phyloP scores from a whole-genome alignment of 92 coral and sea anemone species.

The Zoanthus gigantus region DNA sequence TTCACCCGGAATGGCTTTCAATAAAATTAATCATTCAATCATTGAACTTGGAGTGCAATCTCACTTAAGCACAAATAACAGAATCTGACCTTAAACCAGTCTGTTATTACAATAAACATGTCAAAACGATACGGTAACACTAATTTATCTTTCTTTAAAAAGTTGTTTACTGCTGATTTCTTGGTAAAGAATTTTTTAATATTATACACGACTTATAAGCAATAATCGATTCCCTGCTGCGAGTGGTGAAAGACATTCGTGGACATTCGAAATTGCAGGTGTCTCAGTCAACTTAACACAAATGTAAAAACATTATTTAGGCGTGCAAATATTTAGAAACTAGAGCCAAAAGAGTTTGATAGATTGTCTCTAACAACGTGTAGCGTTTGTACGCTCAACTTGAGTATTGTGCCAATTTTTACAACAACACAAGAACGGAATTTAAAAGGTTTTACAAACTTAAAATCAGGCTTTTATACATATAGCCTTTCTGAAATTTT shows the following conservation, averaged over 20 bases:
- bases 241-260: conserved; percentile 7
- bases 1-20: neutral
- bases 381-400: neutral
- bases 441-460: conserved; percentile 13
- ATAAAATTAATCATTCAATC: neutral
- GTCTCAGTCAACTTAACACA: neutral
- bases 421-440: neutral
- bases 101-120: neutral
- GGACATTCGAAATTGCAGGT: conserved; percentile 20
- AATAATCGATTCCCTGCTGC: conserved; percentile 25
- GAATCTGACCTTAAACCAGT: neutral
- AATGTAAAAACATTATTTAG: neutral
- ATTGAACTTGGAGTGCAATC: neutral
- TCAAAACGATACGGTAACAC: neutral
- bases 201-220: neutral
- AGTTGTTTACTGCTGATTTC: conserved; percentile 21
- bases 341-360: neutral
- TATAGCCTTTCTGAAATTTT: neutral
- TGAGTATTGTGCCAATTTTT: conserved; percentile 18
- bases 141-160: conserved; percentile 14
- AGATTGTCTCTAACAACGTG: neutral
- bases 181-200: conserved; percentile 9
- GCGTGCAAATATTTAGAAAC: neutral
- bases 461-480: neutral
- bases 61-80: neutral